Conservation (phyloP, 2,113 vertebrate species). For the Epinephelus fuscoguttatus region DNA sequence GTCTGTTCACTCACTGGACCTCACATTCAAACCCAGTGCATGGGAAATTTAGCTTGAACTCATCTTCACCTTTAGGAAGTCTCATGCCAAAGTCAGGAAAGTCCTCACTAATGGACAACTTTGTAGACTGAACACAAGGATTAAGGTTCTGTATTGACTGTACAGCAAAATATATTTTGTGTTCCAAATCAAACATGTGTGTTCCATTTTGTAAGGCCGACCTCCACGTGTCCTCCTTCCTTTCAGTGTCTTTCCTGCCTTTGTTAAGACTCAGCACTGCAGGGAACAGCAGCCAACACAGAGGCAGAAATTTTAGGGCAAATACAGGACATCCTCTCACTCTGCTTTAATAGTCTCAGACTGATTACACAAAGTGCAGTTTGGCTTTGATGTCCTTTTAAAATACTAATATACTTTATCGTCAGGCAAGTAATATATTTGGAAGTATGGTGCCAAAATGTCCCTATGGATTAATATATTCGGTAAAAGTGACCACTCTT, state of each 20-base stretch:
- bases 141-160: slow-evolving; percentile 7
- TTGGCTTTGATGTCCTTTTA: slow-evolving; percentile 60
- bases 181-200: slow-evolving; percentile 21
- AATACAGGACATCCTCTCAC: slow-evolving; percentile 76
- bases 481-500: slow-evolving; percentile 4
- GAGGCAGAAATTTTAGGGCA: slow-evolving; percentile 58
- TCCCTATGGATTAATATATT: neutral
- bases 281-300: slow-evolving; percentile 57
- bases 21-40: slow-evolving; percentile 56
- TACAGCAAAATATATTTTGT: slow-evolving; percentile 36
- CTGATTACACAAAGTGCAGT: slow-evolving; percentile 57
- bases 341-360: slow-evolving; percentile 41
- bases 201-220: slow-evolving; percentile 57
- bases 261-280: slow-evolving; percentile 74
- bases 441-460: neutral
- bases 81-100: slow-evolving; percentile 34
- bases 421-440: slow-evolving; percentile 7
- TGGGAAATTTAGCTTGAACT: slow-evolving; percentile 73
- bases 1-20: slow-evolving; percentile 75
- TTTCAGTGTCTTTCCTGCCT: slow-evolving; percentile 79
- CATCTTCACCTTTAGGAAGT: slow-evolving; percentile 70
- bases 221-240: slow-evolving; percentile 66
- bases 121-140: neutral
- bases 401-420: slow-evolving; percentile 39
- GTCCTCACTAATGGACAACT: neutral